Base-by-base conservation (phyloP, 2,797 vertebrate genomes). In the Coreius guichenoti region DNA sequence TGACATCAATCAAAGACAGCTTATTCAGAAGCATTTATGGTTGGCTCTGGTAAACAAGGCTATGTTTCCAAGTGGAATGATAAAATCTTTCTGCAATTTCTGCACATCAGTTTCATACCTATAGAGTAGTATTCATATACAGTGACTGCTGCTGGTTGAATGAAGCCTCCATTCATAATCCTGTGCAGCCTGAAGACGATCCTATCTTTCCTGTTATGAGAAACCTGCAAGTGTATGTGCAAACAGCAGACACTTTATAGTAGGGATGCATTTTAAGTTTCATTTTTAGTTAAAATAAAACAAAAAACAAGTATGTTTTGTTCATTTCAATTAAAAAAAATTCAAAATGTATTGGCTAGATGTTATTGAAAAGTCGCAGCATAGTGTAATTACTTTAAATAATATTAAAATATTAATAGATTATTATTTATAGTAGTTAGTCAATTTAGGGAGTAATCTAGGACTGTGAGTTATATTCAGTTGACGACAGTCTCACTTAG, bases 41-140 rank as follows among this genome's bases (percentile, higher is more conserved):
- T 61, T 26, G 58, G 16, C 1, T 67, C 63, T 67, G 63, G 29
- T 31, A 16, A 67, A 31, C 63, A 12, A 5, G 11, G 23, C 4
- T 26, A 4, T 33, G 16, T 33, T 33, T 67, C 6, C 17, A 33
- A 3, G 3, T 19, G 31, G 17, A 33, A 29, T 17, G 31, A 9
- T 31, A 16, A 17, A 65, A 12, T 17, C 14, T n/a, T 16, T 67
- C 7, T 9, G 16, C 17, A 17, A 1, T 19, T 68, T 4, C 9
- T 36, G 8, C 14, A 11, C 16, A 74, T 45, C 45, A 19, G 39
- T 70, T 43, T 80, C 69, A 51, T 80, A 85, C 88, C 85, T 80
- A 83, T 80, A 76, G 85, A 87, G 88, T 88, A 88, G 45, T 88
- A 90, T 73, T 90, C 88, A 36, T 90, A 89, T 26, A 90, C 86